Conservation (phyloP, 2,888 invertebrate species). For the Metalampra italica region DNA sequence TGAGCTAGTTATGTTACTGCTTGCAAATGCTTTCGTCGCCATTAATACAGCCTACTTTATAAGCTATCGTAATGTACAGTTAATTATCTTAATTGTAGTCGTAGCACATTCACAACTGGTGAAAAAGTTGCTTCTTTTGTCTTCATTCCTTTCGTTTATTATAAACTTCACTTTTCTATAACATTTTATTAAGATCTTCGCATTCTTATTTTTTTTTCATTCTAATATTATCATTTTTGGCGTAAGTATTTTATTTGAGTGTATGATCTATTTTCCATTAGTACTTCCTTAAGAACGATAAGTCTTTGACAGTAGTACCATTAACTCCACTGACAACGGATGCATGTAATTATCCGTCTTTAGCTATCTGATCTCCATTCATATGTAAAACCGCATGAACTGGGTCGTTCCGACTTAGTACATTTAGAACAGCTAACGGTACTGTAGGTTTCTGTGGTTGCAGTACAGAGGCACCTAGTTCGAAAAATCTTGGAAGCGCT, state of each 20-base stretch:
- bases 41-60: no score
- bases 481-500: not conserved
- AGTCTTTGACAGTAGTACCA: not conserved
- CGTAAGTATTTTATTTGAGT: no score
- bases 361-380: constrained; percentile 38
- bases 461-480: not conserved
- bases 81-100: no score
- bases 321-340: constrained; percentile 12
- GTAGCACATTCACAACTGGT: no score
- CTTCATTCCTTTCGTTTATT: not conserved
- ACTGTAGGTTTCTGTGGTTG: constrained; percentile 26
- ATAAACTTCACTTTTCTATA: not conserved
- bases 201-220: no score
- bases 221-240: no score
- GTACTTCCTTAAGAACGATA: not conserved
- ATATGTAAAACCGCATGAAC: constrained; percentile 52
- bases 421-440: constrained; percentile 61
- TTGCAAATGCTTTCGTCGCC: constrained; percentile 6
- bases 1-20: constrained; percentile 10
- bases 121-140: not conserved
- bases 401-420: constrained; percentile 48
- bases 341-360: constrained; percentile 20
- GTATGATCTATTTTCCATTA: not conserved
- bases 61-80: no score
- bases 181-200: no score